Base-by-base conservation (phyloP, 2,888 invertebrate genomes). In the Marronus borbonicus region DNA sequence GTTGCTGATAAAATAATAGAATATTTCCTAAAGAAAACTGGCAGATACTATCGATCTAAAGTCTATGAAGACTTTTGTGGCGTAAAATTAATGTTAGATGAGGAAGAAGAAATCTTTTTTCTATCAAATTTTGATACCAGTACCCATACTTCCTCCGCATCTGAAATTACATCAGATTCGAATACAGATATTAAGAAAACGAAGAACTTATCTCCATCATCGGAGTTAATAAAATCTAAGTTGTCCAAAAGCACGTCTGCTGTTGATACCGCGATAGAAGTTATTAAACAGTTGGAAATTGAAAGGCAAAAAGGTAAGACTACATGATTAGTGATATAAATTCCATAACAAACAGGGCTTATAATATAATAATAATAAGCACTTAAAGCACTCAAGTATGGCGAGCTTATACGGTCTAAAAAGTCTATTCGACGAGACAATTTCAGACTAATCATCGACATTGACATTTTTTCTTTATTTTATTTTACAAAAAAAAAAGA, bases 1-100 rank as follows among this genome's bases (percentile, higher is more conserved):
- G 60, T 74, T 20, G 39, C 60, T 10, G 72, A 74, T 44, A 58
- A 74, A 74, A 74, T 74, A 74, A 74, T 74, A 44, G 72, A 74
- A 28, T 74, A 74, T 14, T 74, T 74, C n/a, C 62, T 74, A 39
- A 74, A 60, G n/a, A 74, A 74, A 49, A 74, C 72, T 24, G 72
- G 72, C n/a, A 39, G 72, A 60, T 74, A 74, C 12, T 74, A 74
- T 60, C 39, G 72, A 12, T 60, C 72, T 44, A 74, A 74, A 24
- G 60, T 74, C 3, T 74, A 74, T 14, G 72, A 74, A 60, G 60
- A 74, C 24, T 74, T 74, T 44, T 74, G 72, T 62, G 62, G 72
- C 20, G 60, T 74, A 14, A 74, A 74, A 44, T 44, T 74, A 49
- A 74, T 74, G 72, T 28, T 74, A 28, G 72, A 74, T 24, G 72